Base-by-base conservation (phyloP, 2,113 vertebrate species). In the Grammomys surdaster region DNA sequence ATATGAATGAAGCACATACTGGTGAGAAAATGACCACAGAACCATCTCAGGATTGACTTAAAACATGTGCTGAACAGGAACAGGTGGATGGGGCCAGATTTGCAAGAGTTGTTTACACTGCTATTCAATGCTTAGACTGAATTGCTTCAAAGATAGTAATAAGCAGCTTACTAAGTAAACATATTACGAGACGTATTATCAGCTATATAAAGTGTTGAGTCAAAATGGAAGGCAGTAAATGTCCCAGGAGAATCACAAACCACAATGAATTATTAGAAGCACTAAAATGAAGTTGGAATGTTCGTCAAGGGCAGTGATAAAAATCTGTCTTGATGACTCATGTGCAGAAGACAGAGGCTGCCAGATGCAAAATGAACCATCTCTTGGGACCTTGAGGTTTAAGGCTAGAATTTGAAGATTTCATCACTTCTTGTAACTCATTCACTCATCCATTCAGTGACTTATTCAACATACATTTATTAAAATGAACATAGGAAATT, bases 341-440 rank as follows among this genome's bases (percentile, higher is more conserved):
- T 7, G 2, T 36, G 33, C 17, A 48, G 33, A 40, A 46, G 51
- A 93, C 2, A 87, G 40, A 86, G 72, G 12, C 12, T 86, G 22
- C 31, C n/a, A 73, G 92, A 86, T 82, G 14, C 11, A 88, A 24
- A 19, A 51, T 43, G 7, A 80, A 63, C 5, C 3, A n/a, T 80
- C 4, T 24, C 36, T 58, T 56, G 36, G 54, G 82, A 86, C 20
- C 2, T 13, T 70, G 60, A 84, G 19, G 26, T 28, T 58, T 65
- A 88, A 24, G 82, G 3, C 33, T 84, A 43, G 20, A 82, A 40
- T 87, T 5, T 63, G 40, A 97, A 96, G 5, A 56, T 94, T 93
- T 93, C 40, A 91, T 89, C 60, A 36, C 48, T 58, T 56, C 2
- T 40, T 88, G 14, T 58, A 43, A 7, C 76, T 89, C 40, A 76